These are phyloP conservation scores for Larimichthys polyactis DNA, from an alignment of 2,113 vertebrate genomes.

Conservation along the genomic window DNA sequence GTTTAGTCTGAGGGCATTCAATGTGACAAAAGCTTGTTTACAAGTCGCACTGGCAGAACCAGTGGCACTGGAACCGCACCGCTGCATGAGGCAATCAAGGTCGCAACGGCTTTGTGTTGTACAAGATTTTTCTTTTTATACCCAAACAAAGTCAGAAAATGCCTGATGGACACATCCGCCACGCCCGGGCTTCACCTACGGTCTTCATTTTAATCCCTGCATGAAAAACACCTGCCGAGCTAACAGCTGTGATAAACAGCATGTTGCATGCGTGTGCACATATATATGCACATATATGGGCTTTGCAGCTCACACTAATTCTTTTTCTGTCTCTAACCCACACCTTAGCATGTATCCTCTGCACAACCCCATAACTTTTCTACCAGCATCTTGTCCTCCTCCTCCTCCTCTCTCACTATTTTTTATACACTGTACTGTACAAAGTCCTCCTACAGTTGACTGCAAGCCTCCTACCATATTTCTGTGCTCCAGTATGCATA, in stretches of 20 bases:
- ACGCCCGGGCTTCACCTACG: constrained; percentile 6
- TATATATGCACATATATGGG: not conserved
- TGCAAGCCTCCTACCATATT: constrained; percentile 46
- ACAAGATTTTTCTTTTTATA: not conserved
- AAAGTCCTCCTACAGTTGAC: constrained; percentile 34
- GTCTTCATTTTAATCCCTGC: constrained; percentile 26
- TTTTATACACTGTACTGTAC: constrained; percentile 7
- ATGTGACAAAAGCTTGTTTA: constrained; percentile 32
- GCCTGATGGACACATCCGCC: not conserved
- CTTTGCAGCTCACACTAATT: not conserved
- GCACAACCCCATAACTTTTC: constrained; percentile 9
- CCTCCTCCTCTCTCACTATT: not conserved
- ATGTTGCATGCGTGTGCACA: not conserved
- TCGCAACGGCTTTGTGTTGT: constrained; percentile 8
- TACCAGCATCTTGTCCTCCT: constrained; percentile 8
- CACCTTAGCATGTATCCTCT: not conserved
- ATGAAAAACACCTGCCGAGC: constrained; percentile 9
- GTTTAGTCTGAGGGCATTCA: constrained; percentile 12
- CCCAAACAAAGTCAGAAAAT: constrained; percentile 4
- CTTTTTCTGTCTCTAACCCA: not conserved
- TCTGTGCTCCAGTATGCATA: constrained; percentile 43
- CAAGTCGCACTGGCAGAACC: constrained; percentile 21
- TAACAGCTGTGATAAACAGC: not conserved
- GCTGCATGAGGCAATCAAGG: constrained; percentile 8
- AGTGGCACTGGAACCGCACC: constrained; percentile 6